Base-by-base conservation (phyloP, 1,140 invertebrate genomes). In the Macrosteles quadrilineatus region DNA sequence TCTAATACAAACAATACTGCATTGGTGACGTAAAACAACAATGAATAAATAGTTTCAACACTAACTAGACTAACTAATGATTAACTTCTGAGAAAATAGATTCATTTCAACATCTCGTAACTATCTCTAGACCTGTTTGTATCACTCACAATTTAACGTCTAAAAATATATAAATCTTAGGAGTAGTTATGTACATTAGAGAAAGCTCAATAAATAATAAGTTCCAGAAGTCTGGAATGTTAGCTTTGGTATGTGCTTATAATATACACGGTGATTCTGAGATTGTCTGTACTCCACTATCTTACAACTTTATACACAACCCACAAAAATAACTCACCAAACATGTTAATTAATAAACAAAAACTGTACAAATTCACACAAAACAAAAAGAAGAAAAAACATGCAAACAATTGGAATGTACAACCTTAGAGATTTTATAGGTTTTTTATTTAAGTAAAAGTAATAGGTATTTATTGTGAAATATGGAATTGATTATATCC, bases 161-260 rank as follows among this genome's bases (percentile, higher is more conserved):
- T 45, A 66, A 66, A 66, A 43, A 43, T 43, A 43, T 43, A 66
- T 40, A 66, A 45, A 43, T 43, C 9, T 27, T 66, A 66, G 43
- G 32, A n/a, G 19, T 66, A 43, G 23, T 66, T 66, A 66, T 66
- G 9, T 66, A 66, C 63, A 66, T 27, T 43, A 66, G 32, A 66
- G 63, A 43, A 43, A 66, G 27, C 63, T 27, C 36, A 27, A 43
- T 66, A 66, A 43, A 66, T 66, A 66, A 66, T 36, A 64, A 66
- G 32, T 45, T 66, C 63, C 63, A 43, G 63, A 21, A 11, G 23
- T 19, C 19, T 74, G 68, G 69, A 71, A 69, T 71, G 67, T 73
- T 73, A 73, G 57, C 75, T 71, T 71, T 72, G 72, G 72, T 73
- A 72, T 65, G 40, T 64, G 69, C 69, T 70, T 53, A 45, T 66